Evolutionary conservation across 2,888 invertebrate species (phyloP), one percentile per base, ranked within the genome.

Genomic region (Hybos culiciformis): DNA sequence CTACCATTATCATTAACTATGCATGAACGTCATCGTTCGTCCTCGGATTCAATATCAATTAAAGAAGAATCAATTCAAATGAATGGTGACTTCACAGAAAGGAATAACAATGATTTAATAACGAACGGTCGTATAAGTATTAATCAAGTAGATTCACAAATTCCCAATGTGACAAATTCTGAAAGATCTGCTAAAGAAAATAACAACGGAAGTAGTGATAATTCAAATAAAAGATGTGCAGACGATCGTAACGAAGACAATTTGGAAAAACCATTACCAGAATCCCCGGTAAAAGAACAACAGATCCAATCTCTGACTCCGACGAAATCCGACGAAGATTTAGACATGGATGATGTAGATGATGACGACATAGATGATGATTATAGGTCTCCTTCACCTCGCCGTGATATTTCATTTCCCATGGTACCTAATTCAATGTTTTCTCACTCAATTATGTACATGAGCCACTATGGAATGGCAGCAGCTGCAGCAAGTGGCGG

Each of bases 341-440:
- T 66, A 21, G 65, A 66, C 48, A 63, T 65, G 61, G 62, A 63
- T 23, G 63, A 66, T 44, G 62, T 63, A 24, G 66, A 65, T 43
- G 60, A 63, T 36, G 66, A 66, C 41, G 61, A 62, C 23, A 50
- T 67, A 53, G 66, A 67, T 19, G 63, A 63, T 11, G 47, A 41
- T 38, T 67, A 60, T 48, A 60, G 63, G 2, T 65, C 67, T 5
- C 62, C 56, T 15, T 52, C 57, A 69, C 52, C 63, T 56, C 53
- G 70, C 62, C 53, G 73, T 61, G 66, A 68, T 47, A 78, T 87
- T 58, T 83, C 86, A 1, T 86, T 87, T 60, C 84, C 87, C 2
- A 73, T 88, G 68, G 83, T 87, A 31, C 84, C 86, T 40, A 86
- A 85, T 61, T 82, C 83, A 1, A 86, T 87, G 84, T 87, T 87